These are phyloP conservation scores for Passer montanus DNA, from an alignment of 2,113 vertebrate genomes.

Conservation along the genomic window DNA sequence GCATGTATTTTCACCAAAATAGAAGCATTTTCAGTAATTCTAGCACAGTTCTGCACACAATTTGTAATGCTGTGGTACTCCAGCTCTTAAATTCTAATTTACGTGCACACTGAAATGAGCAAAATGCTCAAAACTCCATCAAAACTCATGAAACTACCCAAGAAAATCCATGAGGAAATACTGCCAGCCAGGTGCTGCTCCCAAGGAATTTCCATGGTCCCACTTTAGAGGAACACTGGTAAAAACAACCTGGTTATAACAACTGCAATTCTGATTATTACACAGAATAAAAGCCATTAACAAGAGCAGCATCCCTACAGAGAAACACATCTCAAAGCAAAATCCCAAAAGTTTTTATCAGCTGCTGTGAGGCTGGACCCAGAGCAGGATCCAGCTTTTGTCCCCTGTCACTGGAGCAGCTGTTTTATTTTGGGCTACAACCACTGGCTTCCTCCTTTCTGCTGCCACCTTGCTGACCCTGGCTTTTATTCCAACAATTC, in stretches of 20 bases:
- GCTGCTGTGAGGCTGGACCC: rapidly evolving
- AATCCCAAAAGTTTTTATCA: background rate
- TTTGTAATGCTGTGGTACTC: rapidly evolving
- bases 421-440: background rate
- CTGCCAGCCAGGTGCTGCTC: background rate
- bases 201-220: background rate
- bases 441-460: background rate
- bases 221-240: background rate
- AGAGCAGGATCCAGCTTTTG: background rate
- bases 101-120: rapidly evolving
- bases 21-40: background rate
- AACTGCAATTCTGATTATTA: background rate
- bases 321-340: background rate
- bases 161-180: background rate
- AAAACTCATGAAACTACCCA: background rate
- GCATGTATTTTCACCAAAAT: background rate
- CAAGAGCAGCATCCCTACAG: background rate
- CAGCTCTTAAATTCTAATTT: background rate
- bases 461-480: background rate
- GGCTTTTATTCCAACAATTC: background rate
- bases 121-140: background rate
- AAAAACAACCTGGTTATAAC: no score
- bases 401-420: background rate
- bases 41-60: rapidly evolving
- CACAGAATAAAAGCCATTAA: background rate